Base-by-base conservation (phyloP, 2,113 vertebrate species). In the Ondatra zibethicus region DNA sequence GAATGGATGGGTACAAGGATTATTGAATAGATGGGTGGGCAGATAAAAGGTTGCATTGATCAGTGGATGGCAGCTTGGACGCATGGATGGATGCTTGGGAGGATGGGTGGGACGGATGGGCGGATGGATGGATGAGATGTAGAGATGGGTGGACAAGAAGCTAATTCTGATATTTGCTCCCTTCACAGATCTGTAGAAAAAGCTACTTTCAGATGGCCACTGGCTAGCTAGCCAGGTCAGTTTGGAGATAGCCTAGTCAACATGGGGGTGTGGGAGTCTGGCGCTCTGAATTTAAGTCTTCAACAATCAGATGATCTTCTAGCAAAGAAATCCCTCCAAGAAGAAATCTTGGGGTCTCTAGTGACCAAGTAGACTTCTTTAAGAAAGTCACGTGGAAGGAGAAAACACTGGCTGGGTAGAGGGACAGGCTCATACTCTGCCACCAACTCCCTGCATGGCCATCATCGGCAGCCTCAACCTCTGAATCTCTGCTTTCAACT, bases 301-400 rank as follows among this genome's bases (percentile, higher is more conserved):
- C 63, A 50, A 19, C 25, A 75, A 33, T 39, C 23, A 92, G 36
- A 68, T 23, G 17, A 45, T 10, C 73, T 72, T 66, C 45, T 75
- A 52, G 50, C 42, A 50, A 89, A 45, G 39, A 84, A 31, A 10
- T 4, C 19, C 36, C 39, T 61, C 50, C n/a, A 55, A 39, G 72
- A 45, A 45, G 82, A 91, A 87, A 93, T 42, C 1, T 52, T 39
- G 39, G 85, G 1, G 1, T 63, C 45, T 66, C 13, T 16, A 21
- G 73, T 45, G 65, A 45, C 42, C 68, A 58, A 29, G 33, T 1
- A 68, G 29, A 39, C 5, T 7, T 27, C 36, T 85, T 87, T 73
- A 80, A 14, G 31, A 4, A 81, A 72, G 76, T 33, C 31, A 1
- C 0, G 0, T 0, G 5, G 5, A 5, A 5, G 50, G 36, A 17